These are phyloP conservation scores for Orius insidiosus DNA, from an alignment of 1,140 invertebrate species.

Conservation along the genomic window DNA sequence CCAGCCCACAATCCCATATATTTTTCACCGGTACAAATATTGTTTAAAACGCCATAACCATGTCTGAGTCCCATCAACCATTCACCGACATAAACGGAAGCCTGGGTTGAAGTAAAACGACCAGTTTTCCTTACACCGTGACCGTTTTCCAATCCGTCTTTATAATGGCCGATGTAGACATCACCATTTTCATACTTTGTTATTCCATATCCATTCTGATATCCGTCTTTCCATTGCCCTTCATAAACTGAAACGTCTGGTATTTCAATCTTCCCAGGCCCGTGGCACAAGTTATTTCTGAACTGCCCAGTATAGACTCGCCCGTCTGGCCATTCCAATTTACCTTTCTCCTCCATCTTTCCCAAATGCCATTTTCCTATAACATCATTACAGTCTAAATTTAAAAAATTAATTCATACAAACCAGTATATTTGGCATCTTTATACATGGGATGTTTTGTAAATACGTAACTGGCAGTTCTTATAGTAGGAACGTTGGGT, in stretches of 20 bases:
- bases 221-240: conserved; percentile 68
- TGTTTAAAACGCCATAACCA: conserved; percentile 76
- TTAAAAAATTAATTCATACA: too few relatives aligned
- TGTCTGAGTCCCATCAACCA: conserved; percentile 56
- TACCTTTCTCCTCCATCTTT: conserved; percentile 64
- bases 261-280: conserved; percentile 50
- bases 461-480: conserved; percentile 55
- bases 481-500: conserved; percentile 41
- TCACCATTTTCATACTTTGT: conserved; percentile 55
- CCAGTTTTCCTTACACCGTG: conserved; percentile 68
- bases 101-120: conserved; percentile 50
- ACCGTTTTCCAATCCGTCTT: conserved; percentile 63
- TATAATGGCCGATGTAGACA: conserved; percentile 69
- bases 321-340: conserved; percentile 64
- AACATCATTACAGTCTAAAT: conserved; percentile 16
- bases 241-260: conserved; percentile 49
- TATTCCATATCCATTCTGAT: conserved; percentile 61
- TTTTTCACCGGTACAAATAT: conserved; percentile 64
- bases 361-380: conserved; percentile 58
- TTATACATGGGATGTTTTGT: conserved; percentile 51
- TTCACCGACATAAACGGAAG: conserved; percentile 70
- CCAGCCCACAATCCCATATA: conserved; percentile 76
- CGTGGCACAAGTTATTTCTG: conserved; percentile 52
- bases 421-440: conserved; percentile 52
- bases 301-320: conserved; percentile 62